phyloP scores from a whole-genome alignment of 2,888 invertebrate species.

The Crossocerus cetratus region DNA sequence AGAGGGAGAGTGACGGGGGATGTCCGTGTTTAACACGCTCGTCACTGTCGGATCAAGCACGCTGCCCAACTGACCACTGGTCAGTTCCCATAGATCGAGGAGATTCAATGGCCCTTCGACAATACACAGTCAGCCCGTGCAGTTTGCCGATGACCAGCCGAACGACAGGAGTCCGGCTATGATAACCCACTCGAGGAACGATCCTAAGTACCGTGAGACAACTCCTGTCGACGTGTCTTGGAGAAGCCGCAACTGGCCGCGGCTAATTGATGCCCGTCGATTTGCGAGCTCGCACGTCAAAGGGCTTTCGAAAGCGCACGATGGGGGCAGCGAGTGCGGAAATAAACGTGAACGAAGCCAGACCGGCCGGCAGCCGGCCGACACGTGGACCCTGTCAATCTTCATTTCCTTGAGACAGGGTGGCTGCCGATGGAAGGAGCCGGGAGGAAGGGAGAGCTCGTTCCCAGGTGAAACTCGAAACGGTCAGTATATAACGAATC shows the following conservation, averaged over 20 bases:
- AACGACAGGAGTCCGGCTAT: constrained; percentile 58
- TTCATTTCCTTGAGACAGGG: constrained; percentile 60
- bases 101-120: constrained; percentile 44
- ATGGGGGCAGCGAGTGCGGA: constrained; percentile 14
- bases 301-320: constrained; percentile 36
- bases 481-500: not conserved
- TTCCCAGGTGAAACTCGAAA: constrained; percentile 60
- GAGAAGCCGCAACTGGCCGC: constrained; percentile 52
- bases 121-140: constrained; percentile 41
- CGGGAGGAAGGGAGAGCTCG: constrained; percentile 15
- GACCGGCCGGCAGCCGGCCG: constrained; percentile 35
- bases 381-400: constrained; percentile 68
- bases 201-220: constrained; percentile 72
- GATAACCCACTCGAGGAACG: constrained; percentile 69
- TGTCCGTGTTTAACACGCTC: constrained; percentile 54
- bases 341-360: constrained; percentile 36
- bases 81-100: constrained; percentile 65
- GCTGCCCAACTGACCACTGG: constrained; percentile 67
- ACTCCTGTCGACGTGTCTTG: constrained; percentile 52
- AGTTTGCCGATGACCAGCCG: constrained; percentile 61
- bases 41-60: constrained; percentile 58
- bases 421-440: constrained; percentile 29
- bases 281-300: constrained; percentile 44
- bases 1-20: constrained; percentile 44
- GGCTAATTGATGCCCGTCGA: constrained; percentile 62